Conservation (phyloP, 2,113 vertebrate genomes). For the Climacteris rufus region DNA sequence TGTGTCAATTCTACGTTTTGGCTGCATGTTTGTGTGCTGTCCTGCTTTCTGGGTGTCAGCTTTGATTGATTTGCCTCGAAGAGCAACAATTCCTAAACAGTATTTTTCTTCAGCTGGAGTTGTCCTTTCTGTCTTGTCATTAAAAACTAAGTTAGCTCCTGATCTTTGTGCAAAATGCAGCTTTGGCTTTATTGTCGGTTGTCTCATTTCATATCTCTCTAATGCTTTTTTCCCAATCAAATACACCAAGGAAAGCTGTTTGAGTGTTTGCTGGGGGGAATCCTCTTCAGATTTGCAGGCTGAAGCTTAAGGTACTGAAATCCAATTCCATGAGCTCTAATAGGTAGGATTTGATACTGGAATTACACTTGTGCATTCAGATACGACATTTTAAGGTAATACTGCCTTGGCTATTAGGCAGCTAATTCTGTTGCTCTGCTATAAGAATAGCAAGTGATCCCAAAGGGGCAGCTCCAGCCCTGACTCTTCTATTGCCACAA, state of each 20-base stretch:
- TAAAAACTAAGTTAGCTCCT: not conserved
- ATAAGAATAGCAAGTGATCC: not conserved
- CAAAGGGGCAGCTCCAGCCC: not conserved
- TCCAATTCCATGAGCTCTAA: not conserved
- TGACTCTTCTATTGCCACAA: not conserved
- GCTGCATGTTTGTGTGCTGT: not conserved
- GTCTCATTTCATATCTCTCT: not conserved
- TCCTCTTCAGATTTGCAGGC: not conserved
- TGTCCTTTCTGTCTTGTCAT: not conserved
- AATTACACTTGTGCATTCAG: not conserved
- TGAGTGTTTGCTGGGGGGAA: not conserved
- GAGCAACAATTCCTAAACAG: not conserved
- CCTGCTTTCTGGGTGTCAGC: not conserved
- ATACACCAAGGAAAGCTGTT: not conserved
- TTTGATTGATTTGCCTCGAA: not conserved
- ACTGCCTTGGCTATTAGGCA: not conserved
- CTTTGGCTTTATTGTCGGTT: not conserved
- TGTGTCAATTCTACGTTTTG: not conserved
- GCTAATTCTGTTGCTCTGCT: not conserved
- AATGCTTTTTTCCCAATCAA: not conserved
- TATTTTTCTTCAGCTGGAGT: not conserved
- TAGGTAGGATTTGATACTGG: not conserved
- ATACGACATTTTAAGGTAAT: not conserved
- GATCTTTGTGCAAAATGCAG: not conserved
- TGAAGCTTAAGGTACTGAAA: not conserved